Evolutionary conservation across 2,888 invertebrate genomes (phyloP).

Genomic region (Mermis nigrescens): DNA sequence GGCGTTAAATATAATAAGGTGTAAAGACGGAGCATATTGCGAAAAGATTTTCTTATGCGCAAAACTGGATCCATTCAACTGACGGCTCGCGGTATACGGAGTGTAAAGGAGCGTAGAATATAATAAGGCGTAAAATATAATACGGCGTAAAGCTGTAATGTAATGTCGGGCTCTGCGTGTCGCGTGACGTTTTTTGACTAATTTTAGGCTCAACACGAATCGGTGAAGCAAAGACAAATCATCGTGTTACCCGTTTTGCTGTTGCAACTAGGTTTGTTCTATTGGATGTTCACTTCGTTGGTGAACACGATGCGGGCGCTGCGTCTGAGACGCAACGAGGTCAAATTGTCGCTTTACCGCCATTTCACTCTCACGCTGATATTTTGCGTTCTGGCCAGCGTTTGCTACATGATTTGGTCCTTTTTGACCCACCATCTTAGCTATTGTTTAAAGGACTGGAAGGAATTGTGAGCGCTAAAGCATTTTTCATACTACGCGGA

Average conservation of each 20-base stretch:
- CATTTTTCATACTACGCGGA: too few relatives aligned
- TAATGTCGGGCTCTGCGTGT: too few relatives aligned
- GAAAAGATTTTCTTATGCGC: too few relatives aligned
- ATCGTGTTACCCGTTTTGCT: conserved; percentile 68
- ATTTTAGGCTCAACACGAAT: conserved; percentile 32
- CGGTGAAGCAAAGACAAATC: conserved; percentile 47
- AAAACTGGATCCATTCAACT: too few relatives aligned
- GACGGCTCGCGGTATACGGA: too few relatives aligned
- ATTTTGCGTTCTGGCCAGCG: conserved; percentile 64
- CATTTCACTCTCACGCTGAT: conserved; percentile 84
- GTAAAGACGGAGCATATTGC: too few relatives aligned
- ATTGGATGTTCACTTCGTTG: conserved; percentile 46
- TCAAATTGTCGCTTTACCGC: conserved; percentile 66
- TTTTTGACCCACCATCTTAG: conserved; percentile 55
- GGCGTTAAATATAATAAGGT: too few relatives aligned
- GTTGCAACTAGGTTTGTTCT: conserved; percentile 57
- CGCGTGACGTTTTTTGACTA: too few relatives aligned
- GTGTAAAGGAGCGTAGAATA: too few relatives aligned
- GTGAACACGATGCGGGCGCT: conserved; percentile 73
- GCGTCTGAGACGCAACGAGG: conserved; percentile 64
- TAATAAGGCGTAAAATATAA: too few relatives aligned
- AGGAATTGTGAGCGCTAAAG: conserved; percentile 42
- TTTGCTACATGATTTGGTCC: conserved; percentile 79
- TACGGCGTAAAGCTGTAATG: too few relatives aligned
- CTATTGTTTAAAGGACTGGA: conserved; percentile 67